Evolutionary conservation across 2,888 invertebrate species (phyloP).

Genomic region (Penaeus monodon): DNA sequence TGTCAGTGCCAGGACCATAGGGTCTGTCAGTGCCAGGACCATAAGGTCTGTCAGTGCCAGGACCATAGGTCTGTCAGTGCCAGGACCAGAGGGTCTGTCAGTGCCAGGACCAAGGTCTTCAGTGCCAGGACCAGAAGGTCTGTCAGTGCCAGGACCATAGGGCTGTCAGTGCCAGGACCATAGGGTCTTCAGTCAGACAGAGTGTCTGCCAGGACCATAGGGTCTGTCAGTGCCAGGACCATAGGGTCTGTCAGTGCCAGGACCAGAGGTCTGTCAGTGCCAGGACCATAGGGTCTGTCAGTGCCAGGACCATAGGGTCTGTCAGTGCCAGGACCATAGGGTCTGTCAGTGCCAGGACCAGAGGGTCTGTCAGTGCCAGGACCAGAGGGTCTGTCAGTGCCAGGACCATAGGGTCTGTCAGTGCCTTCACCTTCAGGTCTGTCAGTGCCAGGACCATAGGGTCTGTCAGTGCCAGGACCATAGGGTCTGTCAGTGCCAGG

Average conservation of each 20-base stretch:
- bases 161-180: neutral
- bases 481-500: neutral
- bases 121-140: conserved; percentile 3
- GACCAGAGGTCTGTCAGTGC: conserved; percentile 4
- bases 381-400: neutral
- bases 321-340: conserved; percentile 4
- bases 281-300: neutral
- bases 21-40: too few species aligned
- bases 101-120: too few species aligned
- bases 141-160: neutral
- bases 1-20: conserved; percentile 3
- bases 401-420: conserved; percentile 12
- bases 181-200: neutral
- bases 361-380: conserved; percentile 1
- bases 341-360: conserved; percentile 11
- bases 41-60: too few species aligned
- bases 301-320: neutral
- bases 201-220: neutral
- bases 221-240: neutral
- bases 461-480: conserved; percentile 11
- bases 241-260: conserved; percentile 3
- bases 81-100: neutral
- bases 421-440: neutral
- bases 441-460: neutral
- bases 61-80: too few species aligned